Evolutionary conservation across 1,140 invertebrate species (phyloP), one percentile per base, ranked within the genome.

Genomic region (Grapholita molesta): DNA sequence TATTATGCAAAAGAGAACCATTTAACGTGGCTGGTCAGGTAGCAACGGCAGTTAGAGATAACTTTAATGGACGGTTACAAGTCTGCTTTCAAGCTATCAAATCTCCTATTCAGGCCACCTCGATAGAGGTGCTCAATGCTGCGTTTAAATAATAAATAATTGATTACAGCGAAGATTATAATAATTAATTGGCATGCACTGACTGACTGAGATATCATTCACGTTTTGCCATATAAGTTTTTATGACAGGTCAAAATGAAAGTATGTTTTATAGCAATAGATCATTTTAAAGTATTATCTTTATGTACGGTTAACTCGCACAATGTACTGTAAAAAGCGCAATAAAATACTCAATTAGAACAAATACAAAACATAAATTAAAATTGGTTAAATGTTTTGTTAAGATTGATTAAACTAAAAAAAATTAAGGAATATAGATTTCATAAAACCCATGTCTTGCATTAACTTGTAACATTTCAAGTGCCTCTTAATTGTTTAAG

Each of bases 1-100:
- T 68, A 71, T 74, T 74, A 70, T 67, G 70, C 55, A 71, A 70
- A 70, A 73, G 32, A 68, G 61, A 55, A 33, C 70, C 70, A 35
- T 69, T 72, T 70, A 32, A 66, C 65, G 48, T 38, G 48, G 65
- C 30, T 30, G 55, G 55, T 61, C 55, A 61, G 55, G 55, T 61
- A 61, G 55, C 55, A 61, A 57, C 55, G 55, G 55, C 55, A 61
- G 30, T 61, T 61, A 61, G 25, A 61, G 55, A 61, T 61, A 61
- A 61, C 24, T 61, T 61, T 61, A 61, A 61, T 15, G 55, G n/a
- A 61, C 25, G 28, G 23, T 55, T 55, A 28, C 15, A 25, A 61
- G 55, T 15, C 55, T 61, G 55, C 55, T 61, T 61, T 61, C 55
- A 12, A 61, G 24, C 55, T 61, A 61, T 61, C 55, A 61, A 32